Conservation (phyloP, 2,797 vertebrate species). For the Serranus cabrilla region DNA sequence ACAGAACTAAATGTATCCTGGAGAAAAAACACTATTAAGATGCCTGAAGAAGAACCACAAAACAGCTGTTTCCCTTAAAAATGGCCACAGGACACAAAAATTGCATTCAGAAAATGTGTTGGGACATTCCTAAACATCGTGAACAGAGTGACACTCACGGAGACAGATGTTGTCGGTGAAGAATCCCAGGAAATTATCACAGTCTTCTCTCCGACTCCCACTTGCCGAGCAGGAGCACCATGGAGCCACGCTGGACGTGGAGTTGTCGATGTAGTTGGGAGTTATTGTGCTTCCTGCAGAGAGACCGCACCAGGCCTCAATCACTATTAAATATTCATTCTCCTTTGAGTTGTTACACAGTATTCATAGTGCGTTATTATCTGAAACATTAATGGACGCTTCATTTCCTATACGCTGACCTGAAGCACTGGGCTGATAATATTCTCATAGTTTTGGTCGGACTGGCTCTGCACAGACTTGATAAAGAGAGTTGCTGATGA, state of each 20-base stretch:
- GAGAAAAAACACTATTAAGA: background rate
- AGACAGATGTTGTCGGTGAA: conserved; percentile 94
- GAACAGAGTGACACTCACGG: conserved; percentile 85
- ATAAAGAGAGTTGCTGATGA: conserved; percentile 6
- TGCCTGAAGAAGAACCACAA: background rate
- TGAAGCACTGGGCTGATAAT: conserved; percentile 15
- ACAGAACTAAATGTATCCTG: background rate
- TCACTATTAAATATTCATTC: conserved; percentile 73
- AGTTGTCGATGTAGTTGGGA: conserved; percentile 97
- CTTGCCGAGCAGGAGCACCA: conserved; percentile 95
- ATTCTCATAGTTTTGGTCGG: conserved; percentile 2
- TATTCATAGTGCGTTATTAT: conserved; percentile 42
- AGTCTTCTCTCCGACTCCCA: conserved; percentile 91
- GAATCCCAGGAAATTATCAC: conserved; percentile 89
- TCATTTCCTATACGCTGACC: conserved; percentile 30
- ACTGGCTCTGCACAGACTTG: background rate
- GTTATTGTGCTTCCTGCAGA: conserved; percentile 93
- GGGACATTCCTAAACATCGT: background rate
- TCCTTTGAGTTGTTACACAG: conserved; percentile 43
- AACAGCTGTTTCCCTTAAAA: background rate
- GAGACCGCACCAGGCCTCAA: conserved; percentile 39
- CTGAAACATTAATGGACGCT: conserved; percentile 54
- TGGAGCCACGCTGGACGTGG: conserved; percentile 92
- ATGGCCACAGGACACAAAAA: background rate
- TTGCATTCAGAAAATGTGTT: background rate